Evolutionary conservation across 2,888 invertebrate species (phyloP).

Genomic region (Minunthozetes semirufus): DNA sequence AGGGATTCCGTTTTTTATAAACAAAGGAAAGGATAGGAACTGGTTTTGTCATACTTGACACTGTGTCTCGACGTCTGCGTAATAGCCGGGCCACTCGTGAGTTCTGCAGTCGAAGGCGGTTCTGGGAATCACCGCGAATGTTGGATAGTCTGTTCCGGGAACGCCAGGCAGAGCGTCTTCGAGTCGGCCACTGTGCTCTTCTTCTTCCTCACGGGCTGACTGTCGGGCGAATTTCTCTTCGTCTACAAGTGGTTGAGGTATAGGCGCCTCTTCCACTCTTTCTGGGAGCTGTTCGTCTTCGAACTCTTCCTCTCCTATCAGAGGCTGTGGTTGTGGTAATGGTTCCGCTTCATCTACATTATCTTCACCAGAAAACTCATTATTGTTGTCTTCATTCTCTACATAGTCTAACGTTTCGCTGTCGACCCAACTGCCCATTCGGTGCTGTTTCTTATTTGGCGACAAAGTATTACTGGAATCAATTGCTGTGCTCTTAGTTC

Average conservation of each 20-base stretch:
- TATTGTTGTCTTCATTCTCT: not conserved
- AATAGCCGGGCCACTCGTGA: conserved; percentile 42
- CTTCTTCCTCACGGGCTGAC: not conserved
- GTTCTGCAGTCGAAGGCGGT: conserved; percentile 40
- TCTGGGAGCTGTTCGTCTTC: not conserved
- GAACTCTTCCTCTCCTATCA: conserved; percentile 1
- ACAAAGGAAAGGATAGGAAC: not conserved
- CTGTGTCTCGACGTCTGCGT: conserved; percentile 42
- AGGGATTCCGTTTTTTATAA: not conserved
- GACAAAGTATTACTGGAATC: not conserved
- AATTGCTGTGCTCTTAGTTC: not conserved
- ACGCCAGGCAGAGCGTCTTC: conserved; percentile 56
- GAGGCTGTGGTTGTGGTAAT: not conserved
- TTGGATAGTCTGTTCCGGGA: conserved; percentile 62
- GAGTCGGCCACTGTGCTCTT: conserved; percentile 10
- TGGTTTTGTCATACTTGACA: conserved; percentile 39
- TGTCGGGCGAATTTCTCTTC: not conserved
- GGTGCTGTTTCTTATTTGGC: conserved; percentile 22
- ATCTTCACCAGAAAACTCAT: not conserved
- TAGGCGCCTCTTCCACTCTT: not conserved
- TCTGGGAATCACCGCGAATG: conserved; percentile 49
- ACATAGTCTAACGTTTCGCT: not conserved
- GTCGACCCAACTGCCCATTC: conserved; percentile 30
- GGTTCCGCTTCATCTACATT: not conserved
- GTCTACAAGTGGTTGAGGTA: not conserved